Percentiles rank a stretch among this genome's conserved stretches.
Evolutionary conservation across 2,797 vertebrate genomes (phyloP).

Genomic region (Margarornis squamiger): DNA sequence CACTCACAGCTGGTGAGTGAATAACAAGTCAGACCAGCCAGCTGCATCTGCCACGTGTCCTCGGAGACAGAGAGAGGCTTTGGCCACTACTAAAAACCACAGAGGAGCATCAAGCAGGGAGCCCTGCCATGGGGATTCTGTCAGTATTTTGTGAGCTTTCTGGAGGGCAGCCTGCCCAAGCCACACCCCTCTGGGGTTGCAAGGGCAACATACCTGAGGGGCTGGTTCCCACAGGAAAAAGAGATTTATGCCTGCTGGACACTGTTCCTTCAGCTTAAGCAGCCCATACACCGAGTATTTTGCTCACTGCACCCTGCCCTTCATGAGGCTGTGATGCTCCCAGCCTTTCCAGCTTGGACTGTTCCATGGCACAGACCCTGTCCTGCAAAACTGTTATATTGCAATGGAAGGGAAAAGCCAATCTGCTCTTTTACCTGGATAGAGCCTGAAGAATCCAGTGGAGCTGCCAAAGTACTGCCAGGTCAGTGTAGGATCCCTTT

Average conservation of each 20-base stretch:
- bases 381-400: not conserved
- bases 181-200: not conserved
- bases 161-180: not conserved
- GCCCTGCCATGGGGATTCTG: not conserved
- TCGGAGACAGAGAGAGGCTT: not conserved
- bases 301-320: not conserved
- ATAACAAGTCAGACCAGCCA: not conserved
- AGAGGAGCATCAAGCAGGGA: not conserved
- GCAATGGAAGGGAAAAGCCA: accelerated
- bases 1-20: not conserved
- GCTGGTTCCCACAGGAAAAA: not conserved
- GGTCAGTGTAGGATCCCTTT: constrained; percentile 91
- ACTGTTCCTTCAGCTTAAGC: not conserved
- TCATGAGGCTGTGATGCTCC: accelerated
- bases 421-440: constrained; percentile 81
- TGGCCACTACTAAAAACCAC: not conserved
- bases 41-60: not conserved
- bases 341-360: not conserved
- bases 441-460: constrained; percentile 93
- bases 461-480: constrained; percentile 98
- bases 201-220: not conserved
- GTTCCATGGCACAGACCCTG: not conserved
- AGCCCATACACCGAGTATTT: not conserved
- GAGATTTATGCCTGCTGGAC: not conserved
- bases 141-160: not conserved